Conservation (phyloP, 2,888 invertebrate genomes). For the Phaonia tiefii region DNA sequence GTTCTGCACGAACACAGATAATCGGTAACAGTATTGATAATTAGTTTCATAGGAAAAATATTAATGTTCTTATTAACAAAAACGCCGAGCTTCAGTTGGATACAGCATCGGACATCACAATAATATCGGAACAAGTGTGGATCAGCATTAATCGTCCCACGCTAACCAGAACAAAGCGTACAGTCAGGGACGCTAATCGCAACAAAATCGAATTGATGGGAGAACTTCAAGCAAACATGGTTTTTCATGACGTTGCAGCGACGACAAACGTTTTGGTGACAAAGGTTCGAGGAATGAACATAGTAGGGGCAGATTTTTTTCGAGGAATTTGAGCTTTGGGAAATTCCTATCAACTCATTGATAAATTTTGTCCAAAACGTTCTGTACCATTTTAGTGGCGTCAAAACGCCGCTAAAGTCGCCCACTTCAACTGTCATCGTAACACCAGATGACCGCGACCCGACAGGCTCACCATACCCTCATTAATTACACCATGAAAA, state of each 20-base stretch:
- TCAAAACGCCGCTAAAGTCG: too few relatives aligned
- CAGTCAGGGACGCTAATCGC: conserved; percentile 56
- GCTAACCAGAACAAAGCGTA: conserved; percentile 29
- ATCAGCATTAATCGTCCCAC: conserved; percentile 44
- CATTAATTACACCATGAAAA: too few relatives aligned
- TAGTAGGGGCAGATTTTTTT: conserved; percentile 57
- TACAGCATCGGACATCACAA: conserved; percentile 57
- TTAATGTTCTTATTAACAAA: conserved; percentile 42
- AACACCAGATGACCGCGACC: too few relatives aligned
- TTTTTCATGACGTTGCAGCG: conserved; percentile 21
- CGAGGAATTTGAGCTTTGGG: conserved; percentile 56
- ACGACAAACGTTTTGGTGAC: conserved; percentile 51
- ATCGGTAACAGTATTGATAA: too few relatives aligned
- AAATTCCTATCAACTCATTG: conserved; percentile 54
- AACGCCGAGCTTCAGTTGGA: conserved; percentile 50
- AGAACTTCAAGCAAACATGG: conserved; percentile 25
- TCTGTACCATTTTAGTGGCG: conserved; percentile 68
- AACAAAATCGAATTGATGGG: conserved; percentile 50
- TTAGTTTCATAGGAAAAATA: too few relatives aligned
- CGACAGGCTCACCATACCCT: too few relatives aligned
- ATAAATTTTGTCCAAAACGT: conserved; percentile 65
- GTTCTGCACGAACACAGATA: too few relatives aligned
- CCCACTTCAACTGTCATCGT: too few relatives aligned
- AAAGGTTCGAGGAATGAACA: conserved; percentile 60
- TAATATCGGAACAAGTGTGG: conserved; percentile 54